phyloP scores from a whole-genome alignment of 1,140 invertebrate species.

The Philotrypesis tridentata region DNA sequence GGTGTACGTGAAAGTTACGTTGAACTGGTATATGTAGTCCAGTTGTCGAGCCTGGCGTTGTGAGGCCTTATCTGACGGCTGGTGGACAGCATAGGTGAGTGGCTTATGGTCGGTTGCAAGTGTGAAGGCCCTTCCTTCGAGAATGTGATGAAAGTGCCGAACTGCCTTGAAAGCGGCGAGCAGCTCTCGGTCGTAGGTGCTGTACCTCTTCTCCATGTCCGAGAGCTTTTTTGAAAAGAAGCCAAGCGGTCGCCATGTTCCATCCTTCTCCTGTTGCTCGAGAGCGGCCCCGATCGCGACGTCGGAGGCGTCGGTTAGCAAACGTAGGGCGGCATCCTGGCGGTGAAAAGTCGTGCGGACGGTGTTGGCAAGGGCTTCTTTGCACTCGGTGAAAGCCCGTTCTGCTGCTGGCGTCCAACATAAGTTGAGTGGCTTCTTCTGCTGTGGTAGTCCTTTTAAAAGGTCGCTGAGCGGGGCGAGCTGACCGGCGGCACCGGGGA shows the following conservation, averaged over 20 bases:
- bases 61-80: slow-evolving; percentile 21
- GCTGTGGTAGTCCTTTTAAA: neutral
- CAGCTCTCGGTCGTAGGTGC: no score
- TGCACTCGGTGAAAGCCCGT: neutral
- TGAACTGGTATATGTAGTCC: slow-evolving; percentile 56
- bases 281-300: neutral
- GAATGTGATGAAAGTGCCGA: neutral
- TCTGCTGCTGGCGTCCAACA: no score
- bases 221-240: no score
- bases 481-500: slow-evolving; percentile 48
- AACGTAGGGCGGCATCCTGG: neutral
- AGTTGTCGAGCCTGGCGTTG: no score
- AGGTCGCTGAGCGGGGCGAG: slow-evolving; percentile 51
- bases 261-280: neutral
- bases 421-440: neutral
- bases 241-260: no score
- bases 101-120: slow-evolving; percentile 58
- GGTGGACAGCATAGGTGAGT: slow-evolving; percentile 46
- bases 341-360: neutral
- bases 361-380: neutral
- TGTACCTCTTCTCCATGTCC: no score
- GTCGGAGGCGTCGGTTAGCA: neutral
- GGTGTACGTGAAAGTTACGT: slow-evolving; percentile 34
- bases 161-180: no score
- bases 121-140: slow-evolving; percentile 17